Base-by-base conservation (phyloP, 1,140 invertebrate species). In the Ruditapes philippinarum region DNA sequence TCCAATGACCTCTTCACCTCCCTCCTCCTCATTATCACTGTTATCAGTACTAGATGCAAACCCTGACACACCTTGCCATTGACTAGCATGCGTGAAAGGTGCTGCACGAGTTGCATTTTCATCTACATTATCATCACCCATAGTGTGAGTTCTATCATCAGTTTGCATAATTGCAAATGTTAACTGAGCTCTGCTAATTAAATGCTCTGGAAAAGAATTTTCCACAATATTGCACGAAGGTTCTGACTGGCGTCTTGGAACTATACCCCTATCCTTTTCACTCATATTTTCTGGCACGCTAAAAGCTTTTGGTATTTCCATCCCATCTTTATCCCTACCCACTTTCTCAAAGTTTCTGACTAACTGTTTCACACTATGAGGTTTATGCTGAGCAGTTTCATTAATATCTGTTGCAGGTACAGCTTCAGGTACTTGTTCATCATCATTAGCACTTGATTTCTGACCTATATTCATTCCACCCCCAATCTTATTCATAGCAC, bases 81-180 rank as follows among this genome's bases (percentile, higher is more conserved):
- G 95, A 93, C 95, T 95, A 76, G 93, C 94, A 17, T 95, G 90
- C n/a, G 95, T 96, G 82, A 94, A 95, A 38, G 95, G 95, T 36
- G 95, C 95, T 31, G 95, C 94, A 33, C 94, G 89, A 22, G 95
- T 95, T 22, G 95, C 95, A 91, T 93, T 94, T 45, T 95, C 95
- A 89, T 95, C 95, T 17, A 91, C 91, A 70, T 92, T 92, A 51
- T 93, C 95, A 89, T 95, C 95, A 45, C 89, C 92, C 65, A 92
- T 90, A 17, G 95, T 95, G 40, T 95, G 93, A 19, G 94, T 95
- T 83, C 93, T 95, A 19, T 94, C 94, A 68, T 95, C 95, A 25
- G 92, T 92, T 83, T 94, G 93, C 89, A 94, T 91, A 51, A 94
- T 73, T 49, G 93, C 94, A 91, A 94, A 94, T 11, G 93, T 95